phyloP scores from a whole-genome alignment of 64 coral and sea anemone species.

The Stylophora pistillata region DNA sequence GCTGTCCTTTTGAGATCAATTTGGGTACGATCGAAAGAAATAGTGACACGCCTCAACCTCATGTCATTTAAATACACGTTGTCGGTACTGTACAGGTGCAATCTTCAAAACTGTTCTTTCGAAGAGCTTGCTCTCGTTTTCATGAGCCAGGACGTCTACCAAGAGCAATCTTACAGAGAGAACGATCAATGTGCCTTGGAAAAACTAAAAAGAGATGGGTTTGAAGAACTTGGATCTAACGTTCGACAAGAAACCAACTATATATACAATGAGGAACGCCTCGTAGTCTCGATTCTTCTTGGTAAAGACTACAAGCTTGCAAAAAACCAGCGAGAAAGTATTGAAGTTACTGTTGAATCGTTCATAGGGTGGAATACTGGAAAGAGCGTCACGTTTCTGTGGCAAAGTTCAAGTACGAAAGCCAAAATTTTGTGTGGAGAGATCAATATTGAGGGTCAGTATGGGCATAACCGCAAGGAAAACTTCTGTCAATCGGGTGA shows the following conservation, averaged over 20 bases:
- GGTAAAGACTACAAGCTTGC: conserved; percentile 47
- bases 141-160: conserved; percentile 44
- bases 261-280: conserved; percentile 39
- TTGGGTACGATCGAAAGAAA: conserved; percentile 4
- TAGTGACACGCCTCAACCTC: conserved; percentile 11
- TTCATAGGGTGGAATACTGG: conserved; percentile 50
- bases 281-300: conserved; percentile 13
- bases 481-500: neutral
- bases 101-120: neutral
- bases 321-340: neutral
- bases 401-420: conserved; percentile 2
- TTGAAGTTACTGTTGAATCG: conserved; percentile 9
- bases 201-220: conserved; percentile 19
- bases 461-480: neutral
- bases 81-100: neutral
- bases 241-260: neutral
- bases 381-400: conserved; percentile 11
- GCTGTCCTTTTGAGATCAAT: neutral
- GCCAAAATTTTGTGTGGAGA: conserved; percentile 20
- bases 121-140: conserved; percentile 27
- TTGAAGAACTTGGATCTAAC: conserved; percentile 23
- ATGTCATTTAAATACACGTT: conserved; percentile 35
- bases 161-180: conserved; percentile 32
- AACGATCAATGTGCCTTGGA: conserved; percentile 19
- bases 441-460: neutral